Conservation (phyloP, 2,888 invertebrate species). For the Macrosoma leucophasiata region DNA sequence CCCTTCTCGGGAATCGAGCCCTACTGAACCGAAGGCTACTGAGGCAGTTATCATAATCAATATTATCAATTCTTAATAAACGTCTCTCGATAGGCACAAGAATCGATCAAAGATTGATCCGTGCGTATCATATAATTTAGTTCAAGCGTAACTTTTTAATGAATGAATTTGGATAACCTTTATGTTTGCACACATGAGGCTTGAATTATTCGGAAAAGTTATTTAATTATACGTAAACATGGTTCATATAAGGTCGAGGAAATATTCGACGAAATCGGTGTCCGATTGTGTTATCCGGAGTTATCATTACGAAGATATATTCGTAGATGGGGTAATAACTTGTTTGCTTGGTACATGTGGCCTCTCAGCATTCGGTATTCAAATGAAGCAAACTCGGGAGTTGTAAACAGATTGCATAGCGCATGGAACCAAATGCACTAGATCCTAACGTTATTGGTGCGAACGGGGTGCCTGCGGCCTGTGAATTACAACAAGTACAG, state of each 20-base stretch:
- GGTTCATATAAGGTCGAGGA: neutral
- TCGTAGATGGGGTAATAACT: too few species aligned
- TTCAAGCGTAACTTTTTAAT: conserved; percentile 18
- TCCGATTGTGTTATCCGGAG: conserved; percentile 10
- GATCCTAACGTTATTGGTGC: too few species aligned
- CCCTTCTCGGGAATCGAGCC: too few species aligned
- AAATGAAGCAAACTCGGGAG: too few species aligned
- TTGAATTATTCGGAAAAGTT: conserved; percentile 16
- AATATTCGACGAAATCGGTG: conserved; percentile 3
- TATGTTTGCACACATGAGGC: conserved; percentile 20
- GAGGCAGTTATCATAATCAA: neutral
- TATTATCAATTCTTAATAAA: conserved; percentile 4
- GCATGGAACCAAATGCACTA: too few species aligned
- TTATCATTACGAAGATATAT: too few species aligned
- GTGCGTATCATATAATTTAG: conserved; percentile 22
- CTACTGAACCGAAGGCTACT: too few species aligned
- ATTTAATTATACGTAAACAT: conserved; percentile 15
- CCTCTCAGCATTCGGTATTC: too few species aligned
- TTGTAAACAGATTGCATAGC: too few species aligned
- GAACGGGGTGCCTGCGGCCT: too few species aligned
- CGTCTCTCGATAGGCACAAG: conserved; percentile 6
- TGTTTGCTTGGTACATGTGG: too few species aligned
- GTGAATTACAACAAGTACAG: too few species aligned
- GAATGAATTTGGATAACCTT: conserved; percentile 24
- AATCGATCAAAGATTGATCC: conserved; percentile 10